Conservation (phyloP, 1,140 invertebrate species). For the Pinna nobilis region DNA sequence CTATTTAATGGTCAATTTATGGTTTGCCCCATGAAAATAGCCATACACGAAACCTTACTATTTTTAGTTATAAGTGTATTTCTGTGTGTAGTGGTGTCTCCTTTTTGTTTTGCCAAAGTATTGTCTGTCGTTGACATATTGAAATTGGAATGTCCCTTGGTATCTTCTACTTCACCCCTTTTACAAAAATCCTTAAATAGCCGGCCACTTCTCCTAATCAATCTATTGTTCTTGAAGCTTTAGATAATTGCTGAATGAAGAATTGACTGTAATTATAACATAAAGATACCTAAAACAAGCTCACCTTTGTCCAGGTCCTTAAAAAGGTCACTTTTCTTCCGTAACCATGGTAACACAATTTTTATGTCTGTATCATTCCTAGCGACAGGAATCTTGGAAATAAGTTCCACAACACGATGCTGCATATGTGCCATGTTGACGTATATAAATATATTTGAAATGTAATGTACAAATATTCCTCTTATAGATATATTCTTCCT, state of each 20-base stretch:
- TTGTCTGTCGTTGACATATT: too few species aligned
- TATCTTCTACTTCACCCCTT: neutral
- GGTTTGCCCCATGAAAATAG: too few species aligned
- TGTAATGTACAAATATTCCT: too few species aligned
- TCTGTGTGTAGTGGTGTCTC: neutral
- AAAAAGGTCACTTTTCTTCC: slow-evolving; percentile 56
- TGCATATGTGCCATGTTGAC: slow-evolving; percentile 48
- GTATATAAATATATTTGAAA: too few species aligned
- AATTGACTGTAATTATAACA: too few species aligned
- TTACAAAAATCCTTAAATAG: neutral
- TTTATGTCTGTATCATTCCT: slow-evolving; percentile 45
- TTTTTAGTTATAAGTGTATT: neutral
- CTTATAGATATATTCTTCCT: too few species aligned
- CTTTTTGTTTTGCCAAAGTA: too few species aligned
- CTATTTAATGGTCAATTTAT: too few species aligned
- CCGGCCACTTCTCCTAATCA: neutral
- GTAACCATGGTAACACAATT: slow-evolving; percentile 61
- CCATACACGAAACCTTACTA: too few species aligned
- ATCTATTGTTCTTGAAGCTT: neutral
- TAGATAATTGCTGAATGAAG: too few species aligned
- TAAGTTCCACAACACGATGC: slow-evolving; percentile 51
- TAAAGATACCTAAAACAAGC: too few species aligned
- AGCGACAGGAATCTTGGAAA: slow-evolving; percentile 45
- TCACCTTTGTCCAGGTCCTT: slow-evolving; percentile 54
- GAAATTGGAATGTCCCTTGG: neutral